phyloP scores from a whole-genome alignment of 1,140 invertebrate species.

The Charaxes varanes region DNA sequence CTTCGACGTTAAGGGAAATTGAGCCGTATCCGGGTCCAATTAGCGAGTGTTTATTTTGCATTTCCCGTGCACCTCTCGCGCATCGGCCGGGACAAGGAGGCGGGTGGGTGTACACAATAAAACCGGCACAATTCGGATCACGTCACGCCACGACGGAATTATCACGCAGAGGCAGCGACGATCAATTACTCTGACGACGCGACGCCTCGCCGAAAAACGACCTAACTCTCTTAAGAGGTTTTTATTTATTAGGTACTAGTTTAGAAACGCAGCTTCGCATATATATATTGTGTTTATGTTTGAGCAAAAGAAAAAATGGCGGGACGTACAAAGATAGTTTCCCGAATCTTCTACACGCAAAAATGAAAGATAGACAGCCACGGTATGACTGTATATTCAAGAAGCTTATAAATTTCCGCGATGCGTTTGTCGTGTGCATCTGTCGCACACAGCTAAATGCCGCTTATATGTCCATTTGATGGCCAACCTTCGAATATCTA shows the following conservation, averaged over 20 bases:
- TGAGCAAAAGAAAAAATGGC: too few relatives aligned
- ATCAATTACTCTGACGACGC: conserved; percentile 65
- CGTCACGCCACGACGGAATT: conserved; percentile 63
- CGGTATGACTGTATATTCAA: too few relatives aligned
- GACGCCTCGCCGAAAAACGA: conserved; percentile 49
- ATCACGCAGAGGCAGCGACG: conserved; percentile 57
- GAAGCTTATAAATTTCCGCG: too few relatives aligned
- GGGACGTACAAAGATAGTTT: too few relatives aligned
- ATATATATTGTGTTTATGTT: too few relatives aligned
- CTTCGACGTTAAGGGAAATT: conserved; percentile 23
- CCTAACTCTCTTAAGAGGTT: conserved; percentile 12
- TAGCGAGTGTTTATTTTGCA: conserved; percentile 54
- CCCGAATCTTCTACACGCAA: too few relatives aligned
- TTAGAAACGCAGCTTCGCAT: too few relatives aligned
- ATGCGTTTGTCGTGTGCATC: too few relatives aligned
- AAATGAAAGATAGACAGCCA: too few relatives aligned
- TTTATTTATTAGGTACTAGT: conserved; percentile 17
- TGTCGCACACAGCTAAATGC: too few relatives aligned
- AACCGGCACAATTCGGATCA: conserved; percentile 60
- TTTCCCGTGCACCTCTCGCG: conserved; percentile 45
- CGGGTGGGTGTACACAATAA: conserved; percentile 34
- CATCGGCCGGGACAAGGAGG: conserved; percentile 28
- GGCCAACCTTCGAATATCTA: too few relatives aligned
- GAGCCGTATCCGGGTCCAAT: conserved; percentile 49
- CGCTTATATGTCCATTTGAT: too few relatives aligned